A percentile compares a stretch with the other conserved stretches of the same genome.
Conservation (phyloP, 1,140 invertebrate species). For the Fopius arisanus region DNA sequence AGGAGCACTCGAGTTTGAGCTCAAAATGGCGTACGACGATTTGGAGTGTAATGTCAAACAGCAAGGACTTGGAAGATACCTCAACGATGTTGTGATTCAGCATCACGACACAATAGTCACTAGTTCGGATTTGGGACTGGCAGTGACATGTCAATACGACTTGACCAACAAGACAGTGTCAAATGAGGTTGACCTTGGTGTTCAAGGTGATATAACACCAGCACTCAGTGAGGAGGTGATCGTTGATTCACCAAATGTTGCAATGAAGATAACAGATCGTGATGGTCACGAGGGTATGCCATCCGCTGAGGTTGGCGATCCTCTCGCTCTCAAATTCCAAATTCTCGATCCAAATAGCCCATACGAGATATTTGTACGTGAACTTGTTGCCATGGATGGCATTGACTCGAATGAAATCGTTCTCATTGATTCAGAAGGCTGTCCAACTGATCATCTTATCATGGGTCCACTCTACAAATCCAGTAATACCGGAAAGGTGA, state of each 20-base stretch:
- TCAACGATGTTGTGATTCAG: slow-evolving; percentile 91
- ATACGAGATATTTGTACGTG: slow-evolving; percentile 93
- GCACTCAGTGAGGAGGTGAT: slow-evolving; percentile 83
- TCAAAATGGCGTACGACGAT: slow-evolving; percentile 91
- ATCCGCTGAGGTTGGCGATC: slow-evolving; percentile 89
- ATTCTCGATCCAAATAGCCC: slow-evolving; percentile 90
- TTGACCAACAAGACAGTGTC: slow-evolving; percentile 92
- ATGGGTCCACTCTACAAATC: slow-evolving; percentile 91
- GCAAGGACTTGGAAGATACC: slow-evolving; percentile 82
- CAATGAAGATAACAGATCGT: slow-evolving; percentile 92
- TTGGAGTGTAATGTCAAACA: slow-evolving; percentile 89
- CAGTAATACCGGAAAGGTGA: slow-evolving; percentile 76
- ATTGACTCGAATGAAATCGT: slow-evolving; percentile 91
- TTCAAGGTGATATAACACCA: slow-evolving; percentile 84
- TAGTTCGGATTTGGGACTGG: slow-evolving; percentile 89
- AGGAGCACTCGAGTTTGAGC: slow-evolving; percentile 84
- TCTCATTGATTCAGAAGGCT: slow-evolving; percentile 90
- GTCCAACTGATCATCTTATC: slow-evolving; percentile 91
- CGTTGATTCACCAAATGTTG: slow-evolving; percentile 91
- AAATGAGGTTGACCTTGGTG: slow-evolving; percentile 88
- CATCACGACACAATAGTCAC: slow-evolving; percentile 96
- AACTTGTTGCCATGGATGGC: slow-evolving; percentile 93
- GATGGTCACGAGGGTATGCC: slow-evolving; percentile 80
- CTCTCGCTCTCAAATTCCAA: slow-evolving; percentile 88
- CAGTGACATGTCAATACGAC: slow-evolving; percentile 93